phyloP scores from a whole-genome alignment of 2,888 invertebrate genomes.

The Melipona bicolor region DNA sequence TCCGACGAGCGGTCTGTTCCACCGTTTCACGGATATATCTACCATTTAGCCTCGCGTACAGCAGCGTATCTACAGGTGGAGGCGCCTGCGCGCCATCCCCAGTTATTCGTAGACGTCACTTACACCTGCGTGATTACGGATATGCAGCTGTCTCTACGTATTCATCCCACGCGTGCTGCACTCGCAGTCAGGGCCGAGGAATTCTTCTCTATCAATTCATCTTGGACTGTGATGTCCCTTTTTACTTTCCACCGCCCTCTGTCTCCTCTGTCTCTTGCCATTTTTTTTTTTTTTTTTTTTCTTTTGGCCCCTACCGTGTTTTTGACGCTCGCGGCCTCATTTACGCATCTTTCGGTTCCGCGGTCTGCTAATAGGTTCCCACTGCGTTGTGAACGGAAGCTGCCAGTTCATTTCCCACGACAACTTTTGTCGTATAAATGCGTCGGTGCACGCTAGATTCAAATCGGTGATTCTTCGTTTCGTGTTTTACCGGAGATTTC shows the following conservation, averaged over 20 bases:
- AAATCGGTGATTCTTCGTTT: neutral
- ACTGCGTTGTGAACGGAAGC: neutral
- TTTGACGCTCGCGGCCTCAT: conserved; percentile 25
- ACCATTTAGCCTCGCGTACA: conserved; percentile 64
- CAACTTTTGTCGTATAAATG: conserved; percentile 4
- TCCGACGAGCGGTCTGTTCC: conserved; percentile 53
- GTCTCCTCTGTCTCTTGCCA: neutral
- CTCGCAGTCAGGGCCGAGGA: conserved; percentile 31
- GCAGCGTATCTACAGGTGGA: conserved; percentile 69
- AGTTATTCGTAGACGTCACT: conserved; percentile 42
- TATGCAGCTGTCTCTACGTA: conserved; percentile 31
- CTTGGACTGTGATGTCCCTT: neutral
- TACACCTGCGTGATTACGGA: conserved; percentile 27
- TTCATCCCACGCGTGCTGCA: conserved; percentile 54
- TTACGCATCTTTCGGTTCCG: conserved; percentile 19
- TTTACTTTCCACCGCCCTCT: too few species aligned
- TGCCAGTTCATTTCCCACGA: conserved; percentile 1
- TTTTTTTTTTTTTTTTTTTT: neutral
- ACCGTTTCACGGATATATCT: conserved; percentile 64
- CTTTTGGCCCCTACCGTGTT: neutral
- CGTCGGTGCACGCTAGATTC: neutral
- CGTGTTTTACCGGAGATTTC: neutral
- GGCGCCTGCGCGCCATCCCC: conserved; percentile 61
- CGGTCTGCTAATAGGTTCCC: conserved; percentile 8
- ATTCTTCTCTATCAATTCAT: conserved; percentile 45